Evolutionary conservation across 2,888 invertebrate genomes (phyloP).

Genomic region (Thecophora atra): DNA sequence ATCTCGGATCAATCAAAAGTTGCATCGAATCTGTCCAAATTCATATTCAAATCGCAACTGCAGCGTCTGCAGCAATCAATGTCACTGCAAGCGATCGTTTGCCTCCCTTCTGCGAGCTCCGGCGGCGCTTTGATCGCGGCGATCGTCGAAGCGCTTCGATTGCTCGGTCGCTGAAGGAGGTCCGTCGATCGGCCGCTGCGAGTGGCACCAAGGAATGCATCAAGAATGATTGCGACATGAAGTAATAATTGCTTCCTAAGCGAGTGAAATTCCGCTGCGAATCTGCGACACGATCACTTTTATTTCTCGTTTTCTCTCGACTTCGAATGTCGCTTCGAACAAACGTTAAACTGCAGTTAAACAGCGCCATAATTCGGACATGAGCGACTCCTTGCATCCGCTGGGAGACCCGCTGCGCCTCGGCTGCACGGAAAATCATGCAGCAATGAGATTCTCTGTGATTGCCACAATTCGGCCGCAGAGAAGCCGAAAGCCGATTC

Average conservation of each 20-base stretch:
- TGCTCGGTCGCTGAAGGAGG: slow-evolving; percentile 26
- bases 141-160: background rate
- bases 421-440: slow-evolving; percentile 33
- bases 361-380: background rate
- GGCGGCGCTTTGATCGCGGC: slow-evolving; percentile 16
- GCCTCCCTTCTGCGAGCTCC: background rate
- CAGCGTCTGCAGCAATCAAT: background rate
- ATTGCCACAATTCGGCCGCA: slow-evolving; percentile 21
- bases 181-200: no score
- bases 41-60: no score
- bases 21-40: no score
- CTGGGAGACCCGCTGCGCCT: no score
- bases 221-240: no score
- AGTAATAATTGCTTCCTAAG: background rate
- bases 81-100: slow-evolving; percentile 6
- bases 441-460: slow-evolving; percentile 27
- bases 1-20: no score
- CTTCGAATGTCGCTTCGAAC: background rate
- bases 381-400: no score
- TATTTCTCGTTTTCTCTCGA: background rate
- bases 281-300: background rate
- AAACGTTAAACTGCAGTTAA: no score
- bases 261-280: no score
- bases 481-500: background rate
- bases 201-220: no score